Percentiles rank a stretch among this genome's conserved stretches.
phyloP scores from a whole-genome alignment of 2,888 invertebrate genomes.

The Hermaeophaga mercurialis region DNA sequence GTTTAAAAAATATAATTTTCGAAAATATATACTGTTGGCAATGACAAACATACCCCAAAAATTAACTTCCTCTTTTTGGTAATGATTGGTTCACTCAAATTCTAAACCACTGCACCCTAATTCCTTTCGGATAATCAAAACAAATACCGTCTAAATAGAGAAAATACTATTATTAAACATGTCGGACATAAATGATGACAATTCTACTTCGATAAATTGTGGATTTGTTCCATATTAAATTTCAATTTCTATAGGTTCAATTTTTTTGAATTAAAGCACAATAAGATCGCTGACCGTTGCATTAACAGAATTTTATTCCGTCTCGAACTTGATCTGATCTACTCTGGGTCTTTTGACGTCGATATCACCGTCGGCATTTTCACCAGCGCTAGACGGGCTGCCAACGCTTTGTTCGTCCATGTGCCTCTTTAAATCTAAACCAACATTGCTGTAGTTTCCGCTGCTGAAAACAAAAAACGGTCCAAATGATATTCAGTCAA shows the following conservation, averaged over 20 bases:
- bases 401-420: constrained; percentile 52
- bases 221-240: constrained; percentile 22
- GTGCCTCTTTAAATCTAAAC: constrained; percentile 55
- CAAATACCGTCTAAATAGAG: constrained; percentile 27
- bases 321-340: constrained; percentile 53
- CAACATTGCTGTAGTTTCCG: constrained; percentile 48
- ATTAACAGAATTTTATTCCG: constrained; percentile 47
- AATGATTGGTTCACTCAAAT: no score
- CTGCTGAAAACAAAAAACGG: constrained; percentile 34
- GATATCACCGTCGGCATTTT: constrained; percentile 52
- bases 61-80: no score
- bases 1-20: no score
- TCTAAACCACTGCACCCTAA: neutral
- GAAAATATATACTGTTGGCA: no score
- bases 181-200: constrained; percentile 26
- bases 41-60: no score
- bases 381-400: constrained; percentile 53
- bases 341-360: constrained; percentile 53
- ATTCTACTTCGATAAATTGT: constrained; percentile 27
- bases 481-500: no score
- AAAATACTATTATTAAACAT: constrained; percentile 31
- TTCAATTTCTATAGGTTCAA: constrained; percentile 23
- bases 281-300: constrained; percentile 23
- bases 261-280: constrained; percentile 17
- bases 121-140: constrained; percentile 23